phyloP scores from a whole-genome alignment of 2,797 vertebrate species.

The Pangasius sanitwongsei region DNA sequence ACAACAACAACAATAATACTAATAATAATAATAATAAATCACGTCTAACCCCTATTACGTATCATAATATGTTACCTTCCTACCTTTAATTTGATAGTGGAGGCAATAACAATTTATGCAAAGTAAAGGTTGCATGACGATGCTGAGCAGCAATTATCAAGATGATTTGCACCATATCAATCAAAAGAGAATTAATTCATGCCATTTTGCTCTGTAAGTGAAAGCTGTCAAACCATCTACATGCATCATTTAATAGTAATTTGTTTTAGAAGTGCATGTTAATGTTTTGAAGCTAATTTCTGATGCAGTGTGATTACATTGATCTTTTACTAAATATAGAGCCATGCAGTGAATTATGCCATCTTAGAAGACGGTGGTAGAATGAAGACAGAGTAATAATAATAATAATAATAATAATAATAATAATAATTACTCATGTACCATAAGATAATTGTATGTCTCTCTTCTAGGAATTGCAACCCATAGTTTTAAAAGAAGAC shows the following conservation, averaged over 20 bases:
- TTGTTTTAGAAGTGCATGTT: slow-evolving; percentile 1
- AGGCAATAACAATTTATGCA: neutral
- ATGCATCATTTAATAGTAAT: slow-evolving; percentile 6
- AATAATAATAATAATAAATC: neutral
- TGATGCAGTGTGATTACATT: neutral
- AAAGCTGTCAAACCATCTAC: slow-evolving; percentile 7
- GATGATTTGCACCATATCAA: slow-evolving; percentile 18
- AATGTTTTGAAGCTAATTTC: neutral
- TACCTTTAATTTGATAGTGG: neutral
- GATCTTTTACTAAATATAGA: neutral
- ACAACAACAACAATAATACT: neutral
- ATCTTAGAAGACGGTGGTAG: neutral
- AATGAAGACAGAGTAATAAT: neutral
- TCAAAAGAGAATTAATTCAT: slow-evolving; percentile 1
- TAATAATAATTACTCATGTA: neutral
- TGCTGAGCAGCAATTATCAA: neutral
- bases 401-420: neutral
- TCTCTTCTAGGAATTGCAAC: neutral
- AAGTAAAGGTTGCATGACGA: neutral
- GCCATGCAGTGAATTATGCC: neutral
- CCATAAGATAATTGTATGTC: neutral
- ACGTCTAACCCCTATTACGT: neutral
- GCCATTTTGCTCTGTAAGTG: neutral
- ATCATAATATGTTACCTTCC: neutral
- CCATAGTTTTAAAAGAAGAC: neutral